Percentiles rank a stretch among this genome's conserved stretches.
Conservation (phyloP, 2,888 invertebrate species). For the Ophion ventricosus region DNA sequence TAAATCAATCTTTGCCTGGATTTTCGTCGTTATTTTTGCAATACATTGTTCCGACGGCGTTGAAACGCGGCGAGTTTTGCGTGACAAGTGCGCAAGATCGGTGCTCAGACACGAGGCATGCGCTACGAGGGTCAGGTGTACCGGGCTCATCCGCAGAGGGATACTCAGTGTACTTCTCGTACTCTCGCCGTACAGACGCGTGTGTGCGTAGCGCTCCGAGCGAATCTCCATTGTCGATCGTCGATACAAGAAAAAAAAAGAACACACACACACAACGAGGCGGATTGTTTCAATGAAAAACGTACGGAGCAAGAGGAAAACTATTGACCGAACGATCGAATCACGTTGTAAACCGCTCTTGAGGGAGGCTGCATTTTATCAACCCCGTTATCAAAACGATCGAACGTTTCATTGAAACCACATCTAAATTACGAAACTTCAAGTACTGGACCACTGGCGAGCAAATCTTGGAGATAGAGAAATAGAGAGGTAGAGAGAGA, state of each 20-base stretch:
- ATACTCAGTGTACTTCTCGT: conserved; percentile 69
- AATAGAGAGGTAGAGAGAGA: not conserved
- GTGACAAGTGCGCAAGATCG: conserved; percentile 70
- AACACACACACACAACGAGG: not conserved
- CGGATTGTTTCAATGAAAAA: not conserved
- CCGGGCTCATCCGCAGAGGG: conserved; percentile 61
- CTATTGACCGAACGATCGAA: not conserved
- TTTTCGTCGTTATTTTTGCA: conserved; percentile 3
- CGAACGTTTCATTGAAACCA: not conserved
- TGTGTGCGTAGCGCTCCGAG: conserved; percentile 20
- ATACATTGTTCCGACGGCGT: not conserved
- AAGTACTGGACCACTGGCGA: conserved; percentile 21
- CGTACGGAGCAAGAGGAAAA: not conserved
- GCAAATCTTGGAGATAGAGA: not conserved
- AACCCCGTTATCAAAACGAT: not conserved
- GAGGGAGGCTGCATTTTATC: not conserved
- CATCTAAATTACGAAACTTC: not conserved
- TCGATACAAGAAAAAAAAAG: conserved; percentile 27
- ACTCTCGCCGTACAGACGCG: conserved; percentile 58
- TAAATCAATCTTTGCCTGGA: conserved; percentile 59
- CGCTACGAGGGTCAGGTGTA: conserved; percentile 71
- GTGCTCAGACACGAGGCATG: conserved; percentile 66
- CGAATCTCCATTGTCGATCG: conserved; percentile 4
- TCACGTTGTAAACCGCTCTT: not conserved
- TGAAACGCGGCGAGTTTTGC: conserved; percentile 32